Base-by-base conservation (phyloP, 1,140 invertebrate species). In the Tachypleus tridentatus region DNA sequence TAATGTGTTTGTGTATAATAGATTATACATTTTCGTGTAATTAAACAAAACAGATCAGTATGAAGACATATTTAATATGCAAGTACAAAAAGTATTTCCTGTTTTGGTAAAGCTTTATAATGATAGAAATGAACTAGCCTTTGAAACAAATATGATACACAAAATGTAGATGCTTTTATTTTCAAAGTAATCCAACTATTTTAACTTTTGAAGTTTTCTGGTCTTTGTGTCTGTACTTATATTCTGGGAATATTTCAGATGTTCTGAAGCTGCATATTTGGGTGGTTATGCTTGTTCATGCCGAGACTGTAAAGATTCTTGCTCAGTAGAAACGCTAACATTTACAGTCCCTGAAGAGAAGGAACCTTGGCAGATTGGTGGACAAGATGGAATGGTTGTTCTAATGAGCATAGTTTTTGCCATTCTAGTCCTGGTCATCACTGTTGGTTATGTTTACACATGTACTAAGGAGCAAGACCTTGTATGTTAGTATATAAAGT, bases 241-340 rank as follows among this genome's bases (percentile, higher is more conserved):
- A 81, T 90, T 58, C 29, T 29, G 29, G 29, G 29, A 29, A 29
- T 29, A 29, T 29, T 29, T 29, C 29, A 29, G 29, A 29, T 29
- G 29, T 29, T 29, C 29, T 29, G 29, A 29, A 29, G 29, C 29
- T 29, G 29, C 29, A 29, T 29, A 29, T 29, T 29, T 29, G 29
- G 29, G 29, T 29, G 29, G 29, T 29, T 29, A 29, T 29, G 29
- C 29, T 29, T 29, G 29, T 29, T 29, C 29, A 29, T 29, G 29
- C 29, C 29, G 29, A 29, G 94, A 97, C 78, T 97, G 94, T 74
- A 80, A 84, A 72, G 77, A 75, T 57, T 86, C 87, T 67, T 97
- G 93, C 76, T n/a, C 10, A 48, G 11, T 59, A 50, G 29, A 49
- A 4, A 86, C 58, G 4, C 51, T 80, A 51, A 84, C 87, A 9